Conservation (phyloP, 2,888 invertebrate genomes). For the Myopa testacea region DNA sequence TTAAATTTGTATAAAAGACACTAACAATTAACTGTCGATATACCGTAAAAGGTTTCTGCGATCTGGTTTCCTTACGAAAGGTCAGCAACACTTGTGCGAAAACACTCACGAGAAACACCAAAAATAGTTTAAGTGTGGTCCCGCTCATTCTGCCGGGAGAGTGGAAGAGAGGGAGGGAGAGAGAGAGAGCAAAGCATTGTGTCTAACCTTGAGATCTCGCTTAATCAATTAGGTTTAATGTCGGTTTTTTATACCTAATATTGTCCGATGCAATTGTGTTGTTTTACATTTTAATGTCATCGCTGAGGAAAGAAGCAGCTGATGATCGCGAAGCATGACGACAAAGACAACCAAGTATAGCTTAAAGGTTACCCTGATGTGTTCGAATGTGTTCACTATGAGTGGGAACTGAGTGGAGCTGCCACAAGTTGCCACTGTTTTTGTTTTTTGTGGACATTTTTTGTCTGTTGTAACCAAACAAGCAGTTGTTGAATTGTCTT, state of each 20-base stretch:
- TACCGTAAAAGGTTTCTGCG: background rate
- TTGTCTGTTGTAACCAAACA: background rate
- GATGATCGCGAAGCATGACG: background rate
- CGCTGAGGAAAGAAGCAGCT: background rate
- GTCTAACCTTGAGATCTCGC: too few species aligned
- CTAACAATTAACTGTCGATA: background rate
- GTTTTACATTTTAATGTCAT: background rate
- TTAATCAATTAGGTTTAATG: too few species aligned
- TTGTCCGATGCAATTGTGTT: background rate
- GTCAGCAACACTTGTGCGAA: conserved; percentile 19
- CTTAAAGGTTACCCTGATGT: background rate
- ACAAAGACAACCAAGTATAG: background rate
- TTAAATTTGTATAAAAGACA: background rate
- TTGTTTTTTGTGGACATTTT: background rate
- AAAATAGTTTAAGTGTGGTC: conserved; percentile 13
- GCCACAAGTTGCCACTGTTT: background rate
- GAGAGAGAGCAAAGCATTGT: too few species aligned
- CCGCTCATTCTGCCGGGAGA: background rate
- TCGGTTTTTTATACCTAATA: too few species aligned
- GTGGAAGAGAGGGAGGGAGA: background rate
- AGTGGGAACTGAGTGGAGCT: too few species aligned
- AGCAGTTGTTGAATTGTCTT: background rate
- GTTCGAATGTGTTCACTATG: too few species aligned
- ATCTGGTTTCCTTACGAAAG: conserved; percentile 7
- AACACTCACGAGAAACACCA: background rate